These are phyloP conservation scores for Anseranas semipalmata DNA, from an alignment of 2,113 vertebrate species.

Conservation along the genomic window DNA sequence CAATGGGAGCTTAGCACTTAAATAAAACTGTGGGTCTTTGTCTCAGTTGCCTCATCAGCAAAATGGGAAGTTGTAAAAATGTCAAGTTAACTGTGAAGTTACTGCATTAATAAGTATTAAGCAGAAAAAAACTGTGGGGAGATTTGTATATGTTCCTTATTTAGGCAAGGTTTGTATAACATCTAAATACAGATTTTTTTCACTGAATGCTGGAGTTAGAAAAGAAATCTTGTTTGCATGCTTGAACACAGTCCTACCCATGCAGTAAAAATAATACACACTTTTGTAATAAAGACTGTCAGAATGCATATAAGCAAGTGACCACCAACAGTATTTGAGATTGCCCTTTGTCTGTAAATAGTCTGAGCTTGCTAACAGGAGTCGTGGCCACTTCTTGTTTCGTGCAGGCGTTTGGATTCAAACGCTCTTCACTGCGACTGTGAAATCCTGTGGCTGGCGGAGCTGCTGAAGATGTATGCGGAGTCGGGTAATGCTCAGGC, in stretches of 20 bases:
- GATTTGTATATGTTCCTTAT: background rate
- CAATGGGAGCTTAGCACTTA: background rate
- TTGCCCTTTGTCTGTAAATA: background rate
- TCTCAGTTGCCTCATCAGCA: background rate
- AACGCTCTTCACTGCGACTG: slow-evolving; percentile 96
- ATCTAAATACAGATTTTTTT: background rate
- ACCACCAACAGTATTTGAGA: background rate
- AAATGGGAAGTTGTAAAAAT: background rate
- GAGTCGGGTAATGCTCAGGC: slow-evolving; percentile 94
- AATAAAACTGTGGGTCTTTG: background rate
- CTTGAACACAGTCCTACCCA: background rate
- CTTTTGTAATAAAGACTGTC: background rate
- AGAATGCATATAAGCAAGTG: background rate
- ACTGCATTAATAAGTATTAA: background rate
- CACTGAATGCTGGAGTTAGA: background rate
- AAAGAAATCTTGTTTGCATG: background rate
- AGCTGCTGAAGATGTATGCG: slow-evolving; percentile 90
- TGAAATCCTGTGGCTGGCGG: slow-evolving; percentile 93
- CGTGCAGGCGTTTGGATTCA: slow-evolving; percentile 90
- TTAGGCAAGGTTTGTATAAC: background rate
- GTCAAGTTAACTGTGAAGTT: background rate
- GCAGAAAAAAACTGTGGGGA: background rate
- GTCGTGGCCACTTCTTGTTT: background rate
- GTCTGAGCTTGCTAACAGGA: background rate
- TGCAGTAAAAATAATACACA: background rate